phyloP scores from a whole-genome alignment of 2,113 vertebrate genomes.

The Ceratotherium simum region DNA sequence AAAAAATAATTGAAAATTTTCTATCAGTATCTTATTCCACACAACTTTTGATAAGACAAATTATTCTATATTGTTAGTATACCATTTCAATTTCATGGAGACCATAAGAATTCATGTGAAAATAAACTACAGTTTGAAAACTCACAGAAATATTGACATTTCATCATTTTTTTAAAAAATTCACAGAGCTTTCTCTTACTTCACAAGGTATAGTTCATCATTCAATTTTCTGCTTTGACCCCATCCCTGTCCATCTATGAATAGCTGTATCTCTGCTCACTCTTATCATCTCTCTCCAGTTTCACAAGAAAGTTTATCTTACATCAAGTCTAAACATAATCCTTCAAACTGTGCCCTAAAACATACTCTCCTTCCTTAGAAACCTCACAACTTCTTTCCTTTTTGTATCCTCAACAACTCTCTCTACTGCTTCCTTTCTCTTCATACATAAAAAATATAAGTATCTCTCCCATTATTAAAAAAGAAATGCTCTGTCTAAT shows the following conservation, averaged over 20 bases:
- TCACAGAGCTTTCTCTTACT: slow-evolving; percentile 12
- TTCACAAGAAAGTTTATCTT: slow-evolving; percentile 27
- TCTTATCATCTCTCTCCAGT: slow-evolving; percentile 46
- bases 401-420: neutral
- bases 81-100: neutral
- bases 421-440: neutral
- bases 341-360: slow-evolving; percentile 22
- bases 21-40: neutral
- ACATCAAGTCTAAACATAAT: slow-evolving; percentile 38
- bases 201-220: neutral
- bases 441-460: neutral
- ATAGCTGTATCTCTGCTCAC: neutral
- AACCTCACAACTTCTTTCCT: neutral
- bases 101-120: neutral
- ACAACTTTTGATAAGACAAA: slow-evolving; percentile 4
- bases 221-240: neutral
- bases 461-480: neutral
- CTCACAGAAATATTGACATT: neutral
- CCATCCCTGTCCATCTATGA: neutral
- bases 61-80: neutral
- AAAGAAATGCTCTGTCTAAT: neutral
- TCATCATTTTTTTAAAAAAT: neutral
- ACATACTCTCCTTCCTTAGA: neutral
- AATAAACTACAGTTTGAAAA: slow-evolving; percentile 5
- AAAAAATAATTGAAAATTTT: neutral